Conservation (phyloP, 2,888 invertebrate species). For the Plebejus melissa region DNA sequence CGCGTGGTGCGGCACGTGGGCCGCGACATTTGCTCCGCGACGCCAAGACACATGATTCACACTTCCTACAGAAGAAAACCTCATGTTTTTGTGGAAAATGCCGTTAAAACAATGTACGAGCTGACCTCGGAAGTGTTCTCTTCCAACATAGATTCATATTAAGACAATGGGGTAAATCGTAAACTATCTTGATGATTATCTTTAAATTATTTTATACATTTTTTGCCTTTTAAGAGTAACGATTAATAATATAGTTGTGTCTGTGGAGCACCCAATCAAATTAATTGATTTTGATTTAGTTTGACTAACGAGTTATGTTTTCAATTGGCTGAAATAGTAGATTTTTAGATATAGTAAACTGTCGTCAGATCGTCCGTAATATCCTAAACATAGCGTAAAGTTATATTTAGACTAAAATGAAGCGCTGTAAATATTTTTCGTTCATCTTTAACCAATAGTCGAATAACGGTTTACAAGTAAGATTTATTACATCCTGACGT, state of each 20-base stretch:
- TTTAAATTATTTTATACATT: too few species aligned
- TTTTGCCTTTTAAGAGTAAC: too few species aligned
- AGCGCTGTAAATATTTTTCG: neutral
- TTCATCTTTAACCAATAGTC: neutral
- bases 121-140: neutral
- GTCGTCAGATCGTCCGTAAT: too few species aligned
- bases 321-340: too few species aligned
- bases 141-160: neutral
- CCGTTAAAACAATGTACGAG: neutral
- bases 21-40: slow-evolving; percentile 62
- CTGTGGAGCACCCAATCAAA: too few species aligned
- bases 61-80: slow-evolving; percentile 5
- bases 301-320: too few species aligned
- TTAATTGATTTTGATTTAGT: too few species aligned
- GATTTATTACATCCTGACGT: neutral
- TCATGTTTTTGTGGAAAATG: slow-evolving; percentile 8
- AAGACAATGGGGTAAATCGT: neutral
- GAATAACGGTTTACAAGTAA: neutral
- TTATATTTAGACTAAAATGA: neutral
- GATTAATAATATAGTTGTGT: too few species aligned
- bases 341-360: too few species aligned
- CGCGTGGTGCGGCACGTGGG: slow-evolving; percentile 59
- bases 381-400: too few species aligned
- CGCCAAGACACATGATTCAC: slow-evolving; percentile 60
- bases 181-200: neutral